Evolutionary conservation across 2,888 invertebrate genomes (phyloP), one percentile per base, ranked within the genome.

Genomic region (Adela reaumurella): DNA sequence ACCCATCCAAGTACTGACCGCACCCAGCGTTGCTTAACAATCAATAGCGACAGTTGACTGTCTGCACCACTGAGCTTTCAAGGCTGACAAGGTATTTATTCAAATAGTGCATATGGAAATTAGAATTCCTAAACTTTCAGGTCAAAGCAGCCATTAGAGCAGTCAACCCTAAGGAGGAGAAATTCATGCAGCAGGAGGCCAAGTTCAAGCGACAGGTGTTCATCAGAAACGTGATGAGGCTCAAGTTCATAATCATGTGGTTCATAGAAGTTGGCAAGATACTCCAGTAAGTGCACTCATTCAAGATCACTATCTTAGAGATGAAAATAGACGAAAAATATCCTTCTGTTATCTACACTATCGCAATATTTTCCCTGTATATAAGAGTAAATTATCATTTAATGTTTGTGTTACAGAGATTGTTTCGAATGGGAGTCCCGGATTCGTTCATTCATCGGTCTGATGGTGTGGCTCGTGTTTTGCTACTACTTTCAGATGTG

Each of bases 351-450:
- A n/a, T n/a, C n/a, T n/a, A n/a, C n/a, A n/a, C n/a, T n/a, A n/a
- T n/a, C n/a, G n/a, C n/a, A n/a, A n/a, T n/a, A n/a, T n/a, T n/a
- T n/a, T n/a, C n/a, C n/a, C n/a, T n/a, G n/a, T n/a, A n/a, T n/a
- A n/a, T n/a, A n/a, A n/a, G n/a, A n/a, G n/a, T n/a, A n/a, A n/a
- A n/a, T n/a, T n/a, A n/a, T n/a, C n/a, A n/a, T n/a, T n/a, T n/a
- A n/a, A n/a, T 35, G 4, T 8, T 35, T 8, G 8, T 51, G 59
- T 77, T 72, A 8, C 67, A 93, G 93, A 81, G 94, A 94, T 68
- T 97, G 96, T 68, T 95, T 97, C 64, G 93, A 96, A 70, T 99
- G 98, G 98, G 96, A 98, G 63, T 96, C 92, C 4, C 89, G 90
- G 48, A 67, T 91, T 41, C 83, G 92, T 56, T 96, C 94, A 55